phyloP scores from a whole-genome alignment of 92 coral and sea anemone genomes.

The Isaurus tuberculatus region DNA sequence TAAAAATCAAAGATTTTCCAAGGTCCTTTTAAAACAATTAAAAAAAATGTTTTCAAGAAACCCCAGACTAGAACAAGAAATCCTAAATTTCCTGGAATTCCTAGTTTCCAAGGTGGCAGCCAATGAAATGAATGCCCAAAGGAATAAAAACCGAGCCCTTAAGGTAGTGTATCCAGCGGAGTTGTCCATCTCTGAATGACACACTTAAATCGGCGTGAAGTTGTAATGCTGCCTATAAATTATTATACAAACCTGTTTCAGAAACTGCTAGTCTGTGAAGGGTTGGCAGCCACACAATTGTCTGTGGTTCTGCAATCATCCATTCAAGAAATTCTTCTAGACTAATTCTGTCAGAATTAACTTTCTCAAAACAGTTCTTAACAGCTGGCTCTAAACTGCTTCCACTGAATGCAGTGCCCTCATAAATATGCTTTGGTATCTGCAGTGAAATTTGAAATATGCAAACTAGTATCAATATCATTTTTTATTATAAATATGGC shows the following conservation, averaged over 20 bases:
- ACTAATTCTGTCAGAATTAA: conserved; percentile 75
- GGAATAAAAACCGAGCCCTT: background rate
- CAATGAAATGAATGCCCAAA: background rate
- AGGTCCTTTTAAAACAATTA: no score
- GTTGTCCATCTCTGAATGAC: background rate
- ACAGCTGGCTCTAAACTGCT: conserved; percentile 96
- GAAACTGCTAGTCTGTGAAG: conserved; percentile 96
- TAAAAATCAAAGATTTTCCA: no score
- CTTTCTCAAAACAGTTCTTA: conserved; percentile 94
- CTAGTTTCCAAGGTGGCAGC: no score
- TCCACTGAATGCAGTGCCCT: conserved; percentile 90
- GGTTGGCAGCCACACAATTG: conserved; percentile 97
- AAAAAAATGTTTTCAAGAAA: no score
- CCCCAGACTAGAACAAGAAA: no score
- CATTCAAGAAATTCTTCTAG: conserved; percentile 88
- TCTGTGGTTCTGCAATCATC: conserved; percentile 99
- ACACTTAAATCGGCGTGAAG: conserved; percentile 1
- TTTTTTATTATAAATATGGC: no score
- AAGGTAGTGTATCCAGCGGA: conserved; percentile 1
- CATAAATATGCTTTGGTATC: conserved; percentile 89
- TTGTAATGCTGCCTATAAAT: no score
- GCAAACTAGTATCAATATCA: no score
- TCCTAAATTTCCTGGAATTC: no score
- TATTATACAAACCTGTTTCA: conserved; percentile 70
- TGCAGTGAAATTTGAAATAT: conserved; percentile 19